Conservation (phyloP, 2,888 invertebrate species). For the Deilephila porcellus region DNA sequence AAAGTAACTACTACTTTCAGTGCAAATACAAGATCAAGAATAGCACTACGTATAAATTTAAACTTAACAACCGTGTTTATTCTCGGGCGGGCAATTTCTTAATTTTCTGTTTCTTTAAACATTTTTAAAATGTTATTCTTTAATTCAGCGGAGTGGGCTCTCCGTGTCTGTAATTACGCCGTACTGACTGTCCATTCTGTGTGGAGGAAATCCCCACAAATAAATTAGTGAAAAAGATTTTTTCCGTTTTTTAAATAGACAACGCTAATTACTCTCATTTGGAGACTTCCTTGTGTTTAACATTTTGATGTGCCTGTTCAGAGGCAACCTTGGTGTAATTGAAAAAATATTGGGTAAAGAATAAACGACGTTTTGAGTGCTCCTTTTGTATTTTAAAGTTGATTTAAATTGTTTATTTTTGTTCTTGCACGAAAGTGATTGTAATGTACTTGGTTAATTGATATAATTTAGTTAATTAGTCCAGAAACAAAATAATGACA, state of each 20-base stretch:
- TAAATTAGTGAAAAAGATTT: slow-evolving; percentile 53
- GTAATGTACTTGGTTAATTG: too few relatives aligned
- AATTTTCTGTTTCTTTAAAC: slow-evolving; percentile 44
- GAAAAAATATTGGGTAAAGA: neutral
- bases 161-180: slow-evolving; percentile 51
- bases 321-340: neutral
- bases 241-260: slow-evolving; percentile 46
- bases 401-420: too few relatives aligned
- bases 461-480: too few relatives aligned
- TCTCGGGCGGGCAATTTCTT: slow-evolving; percentile 42
- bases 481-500: too few relatives aligned
- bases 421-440: too few relatives aligned
- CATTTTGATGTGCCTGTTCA: slow-evolving; percentile 23
- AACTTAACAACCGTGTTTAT: slow-evolving; percentile 27
- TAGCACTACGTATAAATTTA: slow-evolving; percentile 22
- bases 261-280: slow-evolving; percentile 48
- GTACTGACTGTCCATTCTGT: slow-evolving; percentile 47
- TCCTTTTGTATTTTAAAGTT: too few relatives aligned
- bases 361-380: too few relatives aligned
- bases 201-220: slow-evolving; percentile 45
- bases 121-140: slow-evolving; percentile 50
- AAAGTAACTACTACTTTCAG: neutral
- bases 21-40: slow-evolving; percentile 12
- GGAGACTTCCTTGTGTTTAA: slow-evolving; percentile 20
- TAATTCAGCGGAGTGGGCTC: slow-evolving; percentile 47